Conservation (phyloP, 2,797 vertebrate species). For the Protosalanx chinensis region DNA sequence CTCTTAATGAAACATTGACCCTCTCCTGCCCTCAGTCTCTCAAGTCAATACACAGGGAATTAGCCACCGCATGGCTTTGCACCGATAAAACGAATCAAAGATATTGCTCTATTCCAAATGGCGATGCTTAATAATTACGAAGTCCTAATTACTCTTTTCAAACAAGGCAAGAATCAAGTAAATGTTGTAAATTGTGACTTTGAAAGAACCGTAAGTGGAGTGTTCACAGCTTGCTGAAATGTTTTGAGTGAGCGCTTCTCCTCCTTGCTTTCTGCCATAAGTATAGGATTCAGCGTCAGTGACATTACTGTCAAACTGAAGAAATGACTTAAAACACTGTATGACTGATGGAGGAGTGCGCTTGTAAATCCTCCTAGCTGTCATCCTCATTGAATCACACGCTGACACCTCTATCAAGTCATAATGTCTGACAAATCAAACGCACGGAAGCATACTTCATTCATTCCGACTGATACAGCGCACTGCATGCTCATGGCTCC, state of each 20-base stretch:
- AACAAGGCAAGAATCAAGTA: background rate
- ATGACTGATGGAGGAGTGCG: constrained; percentile 4
- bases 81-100: background rate
- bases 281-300: background rate
- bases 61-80: background rate
- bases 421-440: constrained; percentile 14
- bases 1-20: constrained; percentile 5
- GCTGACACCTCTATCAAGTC: constrained; percentile 22
- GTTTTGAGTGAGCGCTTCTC: too few relatives aligned
- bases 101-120: background rate
- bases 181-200: background rate
- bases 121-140: background rate
- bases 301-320: constrained; percentile 12
- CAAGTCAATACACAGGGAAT: background rate
- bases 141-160: background rate
- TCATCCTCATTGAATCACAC: constrained; percentile 20
- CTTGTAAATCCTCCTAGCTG: background rate
- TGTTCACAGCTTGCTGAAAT: background rate
- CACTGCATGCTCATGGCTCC: background rate
- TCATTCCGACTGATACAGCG: constrained; percentile 14
- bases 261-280: background rate
- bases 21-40: background rate
- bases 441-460: constrained; percentile 12
- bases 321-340: constrained; percentile 11
- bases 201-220: background rate